These are phyloP conservation scores for Laothoe populi DNA, from an alignment of 2,888 invertebrate genomes.

Conservation along the genomic window DNA sequence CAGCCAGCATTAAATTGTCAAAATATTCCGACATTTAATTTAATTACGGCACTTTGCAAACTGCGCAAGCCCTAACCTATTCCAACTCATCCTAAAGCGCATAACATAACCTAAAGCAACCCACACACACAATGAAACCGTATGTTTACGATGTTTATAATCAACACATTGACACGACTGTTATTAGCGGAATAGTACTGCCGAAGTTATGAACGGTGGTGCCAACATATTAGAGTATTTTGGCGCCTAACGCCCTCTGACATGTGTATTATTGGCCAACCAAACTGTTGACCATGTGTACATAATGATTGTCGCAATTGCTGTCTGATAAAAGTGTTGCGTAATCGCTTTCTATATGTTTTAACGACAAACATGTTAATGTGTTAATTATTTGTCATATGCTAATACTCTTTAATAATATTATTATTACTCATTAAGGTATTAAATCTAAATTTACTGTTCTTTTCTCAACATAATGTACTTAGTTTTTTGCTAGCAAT, in stretches of 20 bases:
- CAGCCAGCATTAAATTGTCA: too few relatives aligned
- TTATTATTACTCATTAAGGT: too few relatives aligned
- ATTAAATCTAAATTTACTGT: too few relatives aligned
- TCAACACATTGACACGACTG: conserved; percentile 32
- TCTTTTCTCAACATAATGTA: too few relatives aligned
- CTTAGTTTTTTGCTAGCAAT: too few relatives aligned
- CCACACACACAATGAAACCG: neutral
- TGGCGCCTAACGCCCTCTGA: conserved; percentile 43
- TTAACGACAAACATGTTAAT: neutral
- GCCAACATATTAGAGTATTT: conserved; percentile 41
- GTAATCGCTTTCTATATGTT: neutral
- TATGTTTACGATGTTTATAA: conserved; percentile 29
- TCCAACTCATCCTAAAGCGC: neutral
- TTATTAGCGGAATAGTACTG: conserved; percentile 45
- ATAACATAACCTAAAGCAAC: neutral
- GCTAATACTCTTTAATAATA: too few relatives aligned
- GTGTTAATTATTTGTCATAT: too few relatives aligned
- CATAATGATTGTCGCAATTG: neutral
- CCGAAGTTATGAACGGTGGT: conserved; percentile 43
- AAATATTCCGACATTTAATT: too few relatives aligned
- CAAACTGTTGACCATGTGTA: conserved; percentile 7
- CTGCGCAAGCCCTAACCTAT: conserved; percentile 18
- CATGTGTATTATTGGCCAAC: conserved; percentile 24
- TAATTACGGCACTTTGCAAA: too few relatives aligned
- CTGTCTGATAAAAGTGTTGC: neutral